Conservation (phyloP, 2,888 invertebrate species). For the Achlya flavicornis region DNA sequence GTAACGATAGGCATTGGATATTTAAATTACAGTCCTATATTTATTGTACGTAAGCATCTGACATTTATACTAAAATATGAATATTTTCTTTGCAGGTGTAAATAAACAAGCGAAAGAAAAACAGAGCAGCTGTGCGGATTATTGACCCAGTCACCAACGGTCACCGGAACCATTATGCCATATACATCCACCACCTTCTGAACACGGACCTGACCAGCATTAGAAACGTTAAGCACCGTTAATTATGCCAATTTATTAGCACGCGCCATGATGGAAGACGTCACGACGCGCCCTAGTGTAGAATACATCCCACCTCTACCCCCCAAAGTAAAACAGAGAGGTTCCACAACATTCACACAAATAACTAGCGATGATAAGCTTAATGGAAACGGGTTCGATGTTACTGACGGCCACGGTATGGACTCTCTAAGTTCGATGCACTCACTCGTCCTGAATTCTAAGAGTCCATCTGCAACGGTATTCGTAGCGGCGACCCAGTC, state of each 20-base stretch:
- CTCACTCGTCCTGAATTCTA: conserved; percentile 83
- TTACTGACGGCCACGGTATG: conserved; percentile 57
- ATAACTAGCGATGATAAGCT: conserved; percentile 64
- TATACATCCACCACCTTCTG: conserved; percentile 72
- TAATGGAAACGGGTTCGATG: conserved; percentile 65
- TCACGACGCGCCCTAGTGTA: conserved; percentile 71
- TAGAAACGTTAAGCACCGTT: conserved; percentile 67
- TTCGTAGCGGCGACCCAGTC: conserved; percentile 81
- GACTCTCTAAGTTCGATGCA: conserved; percentile 81
- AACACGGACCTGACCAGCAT: conserved; percentile 72
- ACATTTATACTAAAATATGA: conserved; percentile 10
- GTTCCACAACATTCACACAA: conserved; percentile 76
- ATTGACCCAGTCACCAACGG: conserved; percentile 71
- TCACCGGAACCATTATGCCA: conserved; percentile 82
- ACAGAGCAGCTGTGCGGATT: conserved; percentile 61
- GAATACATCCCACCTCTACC: conserved; percentile 83
- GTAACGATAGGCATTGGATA: background rate
- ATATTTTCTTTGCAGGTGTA: conserved; percentile 68
- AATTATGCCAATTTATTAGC: conserved; percentile 79
- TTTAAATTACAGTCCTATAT: background rate
- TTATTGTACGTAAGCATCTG: background rate
- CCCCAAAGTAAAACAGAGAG: conserved; percentile 80
- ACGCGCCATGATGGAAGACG: conserved; percentile 78
- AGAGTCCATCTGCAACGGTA: conserved; percentile 81
- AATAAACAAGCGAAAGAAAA: conserved; percentile 58